Conservation (phyloP, 2,797 vertebrate species). For the Crocodylus rhombifer region DNA sequence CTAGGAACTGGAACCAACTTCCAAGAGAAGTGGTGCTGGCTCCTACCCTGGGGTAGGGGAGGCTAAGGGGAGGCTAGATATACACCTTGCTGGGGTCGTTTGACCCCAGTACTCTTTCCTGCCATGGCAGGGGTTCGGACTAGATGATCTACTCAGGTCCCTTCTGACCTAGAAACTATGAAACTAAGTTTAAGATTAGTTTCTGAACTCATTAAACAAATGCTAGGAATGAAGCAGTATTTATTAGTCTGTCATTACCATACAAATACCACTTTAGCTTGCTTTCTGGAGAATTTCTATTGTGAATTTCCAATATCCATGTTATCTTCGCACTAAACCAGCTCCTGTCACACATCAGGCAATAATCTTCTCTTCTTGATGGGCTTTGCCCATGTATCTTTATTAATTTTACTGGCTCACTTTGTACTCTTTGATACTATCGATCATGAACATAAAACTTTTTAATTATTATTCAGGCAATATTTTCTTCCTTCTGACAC, state of each 20-base stretch:
- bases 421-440: neutral
- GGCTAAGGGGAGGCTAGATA: too few species aligned
- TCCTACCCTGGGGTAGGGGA: too few species aligned
- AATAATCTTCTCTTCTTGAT: neutral
- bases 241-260: neutral
- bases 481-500: conserved; percentile 16
- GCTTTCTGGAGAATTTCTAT: conserved; percentile 25
- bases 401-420: conserved; percentile 11
- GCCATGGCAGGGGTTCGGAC: too few species aligned
- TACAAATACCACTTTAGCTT: conserved; percentile 31
- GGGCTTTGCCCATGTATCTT: neutral
- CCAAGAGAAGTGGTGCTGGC: too few species aligned
- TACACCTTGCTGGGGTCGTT: too few species aligned
- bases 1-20: too few species aligned
- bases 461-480: neutral
- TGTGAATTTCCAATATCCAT: conserved; percentile 7
- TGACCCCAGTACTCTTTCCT: too few species aligned
- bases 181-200: neutral
- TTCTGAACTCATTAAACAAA: neutral
- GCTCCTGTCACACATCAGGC: neutral
- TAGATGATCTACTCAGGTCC: too few species aligned
- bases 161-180: too few species aligned
- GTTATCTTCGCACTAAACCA: neutral
- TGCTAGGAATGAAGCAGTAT: neutral
- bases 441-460: neutral